A percentile compares a stretch with the other conserved stretches of the same genome.
phyloP scores from a whole-genome alignment of 2,113 vertebrate species.

The Melospiza melodia region DNA sequence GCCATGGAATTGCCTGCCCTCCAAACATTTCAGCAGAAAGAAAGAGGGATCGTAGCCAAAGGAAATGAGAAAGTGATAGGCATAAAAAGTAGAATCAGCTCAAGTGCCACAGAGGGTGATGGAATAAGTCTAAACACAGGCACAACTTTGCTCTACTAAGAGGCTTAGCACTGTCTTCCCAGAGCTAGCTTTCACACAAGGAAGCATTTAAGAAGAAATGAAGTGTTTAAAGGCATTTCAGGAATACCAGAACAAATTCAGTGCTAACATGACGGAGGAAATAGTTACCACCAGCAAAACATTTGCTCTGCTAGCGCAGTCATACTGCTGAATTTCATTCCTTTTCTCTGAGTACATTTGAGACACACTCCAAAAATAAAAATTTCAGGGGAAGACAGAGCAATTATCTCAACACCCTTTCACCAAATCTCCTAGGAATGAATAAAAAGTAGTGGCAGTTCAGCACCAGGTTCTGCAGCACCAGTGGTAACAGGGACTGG shows the following conservation, averaged over 20 bases:
- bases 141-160: background rate
- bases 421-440: background rate
- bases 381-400: background rate
- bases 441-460: background rate
- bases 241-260: constrained; percentile 20
- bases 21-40: constrained; percentile 25
- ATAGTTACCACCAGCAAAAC: background rate
- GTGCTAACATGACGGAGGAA: background rate
- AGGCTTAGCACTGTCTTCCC: background rate
- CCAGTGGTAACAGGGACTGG: background rate
- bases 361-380: background rate
- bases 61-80: constrained; percentile 53
- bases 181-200: background rate
- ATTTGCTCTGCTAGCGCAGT: background rate
- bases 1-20: constrained; percentile 19
- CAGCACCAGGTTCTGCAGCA: background rate
- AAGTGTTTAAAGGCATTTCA: constrained; percentile 5
- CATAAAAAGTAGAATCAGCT: constrained; percentile 7
- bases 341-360: background rate
- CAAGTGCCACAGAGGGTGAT: constrained; percentile 29
- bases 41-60: constrained; percentile 23
- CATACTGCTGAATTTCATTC: background rate
- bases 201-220: background rate
- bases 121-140: constrained; percentile 10
- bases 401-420: background rate